phyloP scores from a whole-genome alignment of 2,113 vertebrate genomes.

The Erythrocercus mccallii region DNA sequence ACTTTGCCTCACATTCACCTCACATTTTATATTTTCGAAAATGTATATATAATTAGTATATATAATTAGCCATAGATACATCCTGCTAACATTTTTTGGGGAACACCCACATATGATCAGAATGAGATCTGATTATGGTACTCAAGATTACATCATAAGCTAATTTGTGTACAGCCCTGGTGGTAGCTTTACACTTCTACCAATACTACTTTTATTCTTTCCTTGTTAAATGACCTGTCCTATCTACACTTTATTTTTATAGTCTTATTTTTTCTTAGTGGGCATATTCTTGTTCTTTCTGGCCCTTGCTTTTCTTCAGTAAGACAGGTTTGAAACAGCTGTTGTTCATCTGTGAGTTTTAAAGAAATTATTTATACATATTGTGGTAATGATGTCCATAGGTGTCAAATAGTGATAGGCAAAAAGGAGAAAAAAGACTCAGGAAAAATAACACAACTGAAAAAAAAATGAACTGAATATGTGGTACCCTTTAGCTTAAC shows the following conservation, averaged over 20 bases:
- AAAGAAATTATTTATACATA: neutral
- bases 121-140: neutral
- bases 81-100: neutral
- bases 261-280: neutral
- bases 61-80: neutral
- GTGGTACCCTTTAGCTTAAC: neutral
- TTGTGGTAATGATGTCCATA: neutral
- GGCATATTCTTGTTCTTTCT: neutral
- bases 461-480: neutral
- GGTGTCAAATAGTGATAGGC: accelerated
- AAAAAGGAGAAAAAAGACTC: neutral
- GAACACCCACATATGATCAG: neutral
- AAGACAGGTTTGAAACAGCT: neutral
- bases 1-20: too few species aligned
- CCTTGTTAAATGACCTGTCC: neutral
- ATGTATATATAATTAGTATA: too few species aligned
- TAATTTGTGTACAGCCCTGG: neutral
- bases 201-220: neutral
- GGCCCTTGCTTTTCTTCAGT: neutral
- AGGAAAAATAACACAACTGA: neutral
- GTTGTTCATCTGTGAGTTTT: neutral
- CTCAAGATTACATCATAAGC: neutral
- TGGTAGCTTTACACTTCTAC: neutral
- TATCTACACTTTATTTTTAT: neutral
- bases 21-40: neutral